Percentiles rank a stretch among this genome's conserved stretches.
Evolutionary conservation across 2,888 invertebrate species (phyloP).

Genomic region (Allacma fusca): DNA sequence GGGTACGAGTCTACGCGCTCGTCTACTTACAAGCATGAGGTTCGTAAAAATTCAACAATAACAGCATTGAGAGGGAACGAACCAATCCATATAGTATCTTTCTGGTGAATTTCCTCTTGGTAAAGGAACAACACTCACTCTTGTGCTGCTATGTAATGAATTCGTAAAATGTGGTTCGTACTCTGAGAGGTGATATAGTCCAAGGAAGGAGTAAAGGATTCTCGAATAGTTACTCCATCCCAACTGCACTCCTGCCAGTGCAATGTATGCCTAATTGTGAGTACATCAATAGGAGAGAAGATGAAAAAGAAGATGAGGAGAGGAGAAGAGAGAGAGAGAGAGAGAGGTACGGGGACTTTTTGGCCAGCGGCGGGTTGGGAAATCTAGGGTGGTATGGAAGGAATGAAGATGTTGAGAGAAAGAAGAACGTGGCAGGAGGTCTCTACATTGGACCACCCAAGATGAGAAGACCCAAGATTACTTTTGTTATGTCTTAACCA

Average conservation of each 20-base stretch:
- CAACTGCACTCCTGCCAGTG: neutral
- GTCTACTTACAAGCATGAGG: neutral
- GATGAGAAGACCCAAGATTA: slow-evolving; percentile 58
- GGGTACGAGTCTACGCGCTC: no score
- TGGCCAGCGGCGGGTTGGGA: slow-evolving; percentile 40
- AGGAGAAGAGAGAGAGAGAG: slow-evolving; percentile 16
- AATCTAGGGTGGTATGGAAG: slow-evolving; percentile 60
- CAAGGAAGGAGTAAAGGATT: neutral
- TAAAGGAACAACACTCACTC: neutral
- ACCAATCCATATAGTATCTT: neutral
- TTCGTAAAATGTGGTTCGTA: slow-evolving; percentile 16
- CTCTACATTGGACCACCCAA: slow-evolving; percentile 61
- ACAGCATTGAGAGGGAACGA: slow-evolving; percentile 11
- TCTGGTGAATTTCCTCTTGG: slow-evolving; percentile 6
- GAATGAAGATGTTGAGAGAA: slow-evolving; percentile 61
- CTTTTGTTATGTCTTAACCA: slow-evolving; percentile 61
- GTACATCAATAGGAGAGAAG: neutral
- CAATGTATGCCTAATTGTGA: slow-evolving; percentile 7
- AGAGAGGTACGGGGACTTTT: slow-evolving; percentile 37
- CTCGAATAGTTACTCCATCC: neutral
- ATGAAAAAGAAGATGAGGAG: slow-evolving; percentile 12
- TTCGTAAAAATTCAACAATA: slow-evolving; percentile 16
- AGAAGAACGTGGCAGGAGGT: slow-evolving; percentile 61
- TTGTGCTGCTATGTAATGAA: neutral
- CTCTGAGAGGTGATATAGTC: slow-evolving; percentile 1